phyloP scores from a whole-genome alignment of 2,888 invertebrate species.

The Merodon equestris region DNA sequence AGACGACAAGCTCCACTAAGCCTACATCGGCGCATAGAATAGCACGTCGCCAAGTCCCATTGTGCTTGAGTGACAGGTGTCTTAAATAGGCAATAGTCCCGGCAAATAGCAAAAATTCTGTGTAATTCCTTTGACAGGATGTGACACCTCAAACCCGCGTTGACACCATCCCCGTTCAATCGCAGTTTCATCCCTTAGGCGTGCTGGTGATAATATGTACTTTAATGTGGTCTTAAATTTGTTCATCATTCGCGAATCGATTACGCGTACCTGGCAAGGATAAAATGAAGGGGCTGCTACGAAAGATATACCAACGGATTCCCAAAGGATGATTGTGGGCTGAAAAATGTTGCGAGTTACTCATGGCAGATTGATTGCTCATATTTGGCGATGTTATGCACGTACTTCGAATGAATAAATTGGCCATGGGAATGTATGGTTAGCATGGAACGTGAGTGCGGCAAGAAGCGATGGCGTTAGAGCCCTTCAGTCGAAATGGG shows the following conservation, averaged over 20 bases:
- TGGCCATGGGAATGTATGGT: conserved; percentile 24
- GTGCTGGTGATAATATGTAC: neutral
- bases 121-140: conserved; percentile 13
- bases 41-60: neutral
- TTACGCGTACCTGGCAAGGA: conserved; percentile 6
- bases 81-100: conserved; percentile 41
- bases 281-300: neutral
- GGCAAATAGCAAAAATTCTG: conserved; percentile 28
- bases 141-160: conserved; percentile 3
- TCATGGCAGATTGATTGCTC: conserved; percentile 53
- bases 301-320: neutral
- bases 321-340: conserved; percentile 22
- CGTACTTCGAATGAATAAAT: conserved; percentile 56
- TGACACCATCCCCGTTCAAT: neutral
- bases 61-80: conserved; percentile 49
- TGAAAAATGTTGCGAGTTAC: conserved; percentile 47
- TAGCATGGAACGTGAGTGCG: conserved; percentile 25
- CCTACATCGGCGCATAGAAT: no score
- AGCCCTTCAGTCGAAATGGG: neutral
- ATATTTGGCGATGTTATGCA: conserved; percentile 51
- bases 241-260: conserved; percentile 39
- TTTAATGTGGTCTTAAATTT: conserved; percentile 36
- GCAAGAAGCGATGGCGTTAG: conserved; percentile 20
- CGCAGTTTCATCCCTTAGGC: conserved; percentile 3
- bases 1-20: neutral